Evolutionary conservation across 2,888 invertebrate genomes (phyloP).

Genomic region (Drosophila neonasuta): DNA sequence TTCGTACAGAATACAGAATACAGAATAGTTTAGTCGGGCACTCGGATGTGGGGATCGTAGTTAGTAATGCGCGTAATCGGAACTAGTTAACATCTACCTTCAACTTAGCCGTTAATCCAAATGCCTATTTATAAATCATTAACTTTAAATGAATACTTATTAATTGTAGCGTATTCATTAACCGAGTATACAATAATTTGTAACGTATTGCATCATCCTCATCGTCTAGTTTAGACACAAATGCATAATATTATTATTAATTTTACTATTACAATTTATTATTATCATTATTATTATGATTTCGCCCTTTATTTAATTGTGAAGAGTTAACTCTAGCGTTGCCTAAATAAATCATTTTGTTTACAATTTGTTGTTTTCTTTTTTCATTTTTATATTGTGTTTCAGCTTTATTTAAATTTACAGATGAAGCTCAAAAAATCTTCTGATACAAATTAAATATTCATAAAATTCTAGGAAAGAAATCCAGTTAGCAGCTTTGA

Average conservation of each 20-base stretch:
- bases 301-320: slow-evolving; percentile 72
- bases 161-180: slow-evolving; percentile 42
- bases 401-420: background rate
- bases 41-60: slow-evolving; percentile 22
- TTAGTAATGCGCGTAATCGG: slow-evolving; percentile 40
- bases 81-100: slow-evolving; percentile 77
- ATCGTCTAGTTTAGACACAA: slow-evolving; percentile 42
- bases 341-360: slow-evolving; percentile 69
- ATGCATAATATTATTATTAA: slow-evolving; percentile 35
- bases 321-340: slow-evolving; percentile 66
- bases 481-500: too few relatives aligned
- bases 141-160: slow-evolving; percentile 5
- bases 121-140: slow-evolving; percentile 55
- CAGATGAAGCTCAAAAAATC: too few relatives aligned
- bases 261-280: slow-evolving; percentile 45
- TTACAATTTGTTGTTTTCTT: slow-evolving; percentile 48
- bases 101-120: slow-evolving; percentile 69
- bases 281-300: slow-evolving; percentile 57
- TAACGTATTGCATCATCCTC: slow-evolving; percentile 52
- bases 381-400: background rate
- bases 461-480: too few relatives aligned
- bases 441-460: too few relatives aligned
- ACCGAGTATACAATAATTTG: slow-evolving; percentile 38
- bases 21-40: background rate
- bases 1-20: background rate